phyloP scores from a whole-genome alignment of 2,113 vertebrate genomes.

The Melierax canorus region DNA sequence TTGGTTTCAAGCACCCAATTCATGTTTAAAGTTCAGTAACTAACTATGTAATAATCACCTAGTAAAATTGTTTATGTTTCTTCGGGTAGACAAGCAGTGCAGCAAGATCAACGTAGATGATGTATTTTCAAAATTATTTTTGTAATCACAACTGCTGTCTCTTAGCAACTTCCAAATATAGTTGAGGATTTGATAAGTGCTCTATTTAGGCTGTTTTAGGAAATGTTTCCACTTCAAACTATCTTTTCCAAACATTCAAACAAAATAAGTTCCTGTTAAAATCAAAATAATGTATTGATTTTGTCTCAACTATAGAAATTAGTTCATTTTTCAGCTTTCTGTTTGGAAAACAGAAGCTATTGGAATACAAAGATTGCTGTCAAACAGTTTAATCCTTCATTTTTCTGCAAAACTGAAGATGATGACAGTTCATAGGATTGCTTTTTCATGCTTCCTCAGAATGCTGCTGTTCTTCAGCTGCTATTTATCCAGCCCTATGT shows the following conservation, averaged over 20 bases:
- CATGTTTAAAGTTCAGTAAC: not conserved
- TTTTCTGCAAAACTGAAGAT: not conserved
- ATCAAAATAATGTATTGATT: constrained; percentile 23
- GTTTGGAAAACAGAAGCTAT: constrained; percentile 7
- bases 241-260: constrained; percentile 17
- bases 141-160: constrained; percentile 28
- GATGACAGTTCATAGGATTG: not conserved
- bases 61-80: not conserved
- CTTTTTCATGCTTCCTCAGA: not conserved
- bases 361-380: not conserved
- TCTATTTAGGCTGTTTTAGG: not conserved
- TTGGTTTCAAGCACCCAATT: not conserved
- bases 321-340: not conserved
- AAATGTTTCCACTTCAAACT: constrained; percentile 17
- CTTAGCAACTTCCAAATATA: constrained; percentile 49
- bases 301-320: not conserved
- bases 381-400: not conserved
- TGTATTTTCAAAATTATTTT: constrained; percentile 12
- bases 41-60: not conserved
- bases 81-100: not conserved
- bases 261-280: not conserved
- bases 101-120: not conserved
- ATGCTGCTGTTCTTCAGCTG: not conserved
- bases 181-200: not conserved
- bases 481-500: not conserved